A percentile compares a stretch with the other conserved stretches of the same genome.
phyloP scores from a whole-genome alignment of 1,140 invertebrate genomes.

The Drosophila aff. region DNA sequence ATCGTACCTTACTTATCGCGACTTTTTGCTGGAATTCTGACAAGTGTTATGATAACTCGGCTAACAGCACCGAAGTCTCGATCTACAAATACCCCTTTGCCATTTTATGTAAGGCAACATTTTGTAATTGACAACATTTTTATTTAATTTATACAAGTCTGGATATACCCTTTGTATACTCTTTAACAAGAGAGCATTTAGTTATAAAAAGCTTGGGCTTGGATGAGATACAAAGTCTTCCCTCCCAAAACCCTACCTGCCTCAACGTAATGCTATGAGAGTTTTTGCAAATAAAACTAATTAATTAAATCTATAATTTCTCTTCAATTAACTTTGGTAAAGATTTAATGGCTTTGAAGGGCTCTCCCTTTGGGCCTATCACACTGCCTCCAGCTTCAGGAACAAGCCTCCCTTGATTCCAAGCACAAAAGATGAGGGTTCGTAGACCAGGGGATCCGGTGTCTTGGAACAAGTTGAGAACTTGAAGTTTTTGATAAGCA shows the following conservation, averaged over 20 bases:
- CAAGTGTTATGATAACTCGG: not conserved
- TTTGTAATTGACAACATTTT: not conserved
- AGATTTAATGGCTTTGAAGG: not conserved
- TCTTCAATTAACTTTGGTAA: slow-evolving; percentile 3
- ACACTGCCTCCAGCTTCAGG: slow-evolving; percentile 51
- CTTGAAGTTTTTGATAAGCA: slow-evolving; percentile 80
- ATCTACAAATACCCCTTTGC: not conserved
- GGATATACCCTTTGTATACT: not conserved
- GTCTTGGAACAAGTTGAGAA: slow-evolving; percentile 69
- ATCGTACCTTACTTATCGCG: slow-evolving; percentile 2
- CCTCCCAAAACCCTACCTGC: not conserved
- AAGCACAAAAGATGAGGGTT: slow-evolving; percentile 39
- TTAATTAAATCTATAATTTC: not conserved
- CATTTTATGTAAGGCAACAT: not conserved
- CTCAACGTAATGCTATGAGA: slow-evolving; percentile 1
- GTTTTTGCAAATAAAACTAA: slow-evolving; percentile 1
- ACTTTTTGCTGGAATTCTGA: slow-evolving; percentile 7
- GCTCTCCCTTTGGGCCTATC: not conserved
- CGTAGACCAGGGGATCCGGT: slow-evolving; percentile 33
- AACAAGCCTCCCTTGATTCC: slow-evolving; percentile 33
- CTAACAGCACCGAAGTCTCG: not conserved
- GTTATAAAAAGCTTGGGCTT: too few species aligned
- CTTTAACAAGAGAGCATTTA: not conserved
- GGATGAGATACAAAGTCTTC: too few species aligned
- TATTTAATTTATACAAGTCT: not conserved